Evolutionary conservation across 2,888 invertebrate genomes (phyloP), one percentile per base, ranked within the genome.

Genomic region (Cyrtodaria siliqua): DNA sequence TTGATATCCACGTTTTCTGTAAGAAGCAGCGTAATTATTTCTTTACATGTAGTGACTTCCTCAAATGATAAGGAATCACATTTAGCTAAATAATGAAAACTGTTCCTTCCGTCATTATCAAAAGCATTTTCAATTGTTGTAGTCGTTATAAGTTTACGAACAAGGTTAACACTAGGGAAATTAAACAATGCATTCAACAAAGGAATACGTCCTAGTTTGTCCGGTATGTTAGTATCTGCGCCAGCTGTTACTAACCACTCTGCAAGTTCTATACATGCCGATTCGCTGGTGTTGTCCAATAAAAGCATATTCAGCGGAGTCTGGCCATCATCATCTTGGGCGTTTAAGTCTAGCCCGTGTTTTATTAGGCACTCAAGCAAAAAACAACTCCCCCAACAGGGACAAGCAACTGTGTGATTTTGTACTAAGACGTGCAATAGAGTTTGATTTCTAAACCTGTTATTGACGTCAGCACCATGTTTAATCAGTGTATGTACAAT

Each of bases 61-160:
- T 33, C 12, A 4, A 8, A 12, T 4, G n/a, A n/a, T n/a, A n/a
- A n/a, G n/a, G n/a, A n/a, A n/a, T n/a, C n/a, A n/a, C n/a, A n/a
- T n/a, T n/a, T n/a, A n/a, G 44, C 44, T 9, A 44, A 16, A 16
- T 44, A 44, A 44, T 44, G 44, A 44, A 44, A 44, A 16, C 44
- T 9, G n/a, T 44, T 44, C n/a, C 44, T 44, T 20, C 44, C 44
- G 3, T 20, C 6, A 3, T 18, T 16, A 44, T 44, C 44, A 9
- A 20, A 9, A 9, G 20, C 44, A 16, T 6, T 44, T 9, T 44
- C 44, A 44, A 18, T 16, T 16, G 44, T 9, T 9, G 16, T 9
- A 4, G 6, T 4, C 6, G 16, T 6, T 9, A 44, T 44, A 3
- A 9, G 4, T 16, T 20, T n/a, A n/a, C n/a, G 3, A 9, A 20